Evolutionary conservation across 53 echinoderm and acorn worm genomes (phyloP), one percentile per base, ranked within the genome.

Genomic region (Holothuria scabra): DNA sequence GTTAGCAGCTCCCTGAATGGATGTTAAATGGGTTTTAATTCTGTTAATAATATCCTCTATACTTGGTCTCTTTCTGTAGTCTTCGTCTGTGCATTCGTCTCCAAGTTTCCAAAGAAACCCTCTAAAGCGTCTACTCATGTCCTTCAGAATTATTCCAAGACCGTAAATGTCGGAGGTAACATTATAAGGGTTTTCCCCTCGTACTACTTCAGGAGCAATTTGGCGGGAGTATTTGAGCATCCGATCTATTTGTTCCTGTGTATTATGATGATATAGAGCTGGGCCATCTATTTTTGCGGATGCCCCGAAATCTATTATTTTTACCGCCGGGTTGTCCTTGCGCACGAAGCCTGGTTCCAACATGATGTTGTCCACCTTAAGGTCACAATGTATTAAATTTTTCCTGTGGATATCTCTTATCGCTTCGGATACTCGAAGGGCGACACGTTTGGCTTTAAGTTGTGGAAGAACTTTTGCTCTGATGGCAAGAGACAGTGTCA

Each of bases 301-400:
- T 18, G 29, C 26, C 13, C 75, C 75, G 38, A 75, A 75, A 55
- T 75, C 75, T 18, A 75, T 75, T 20, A 75, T 22, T 26, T 48
- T 75, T 5, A 75, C 52, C 38, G 46, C 28, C 10, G 75, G 75
- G 29, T 48, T 29, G 1, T 75, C 75, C 4, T 75, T 29, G 35
- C n/a, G n/a, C 10, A 75, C 22, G 55, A 49, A 75, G 13, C 75
- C 75, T 28, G 49, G 49, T 55, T 41, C 38, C 55, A 75, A 18
- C 52, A 75, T 75, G 23, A 75, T 20, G 28, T 75, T 75, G 29
- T 75, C 75, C 8, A 55, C 30, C 21, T 76, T 76, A 14, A 76
- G 30, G 28, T 76, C 76, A 56, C 76, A 49, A 28, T 76, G 76
- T 3, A 76, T 25, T 2, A 76, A 23, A 9, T 24, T 22, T 56